These are phyloP conservation scores for Hypocryptadius cinnamomeus DNA, from an alignment of 2,113 vertebrate species.

Conservation along the genomic window DNA sequence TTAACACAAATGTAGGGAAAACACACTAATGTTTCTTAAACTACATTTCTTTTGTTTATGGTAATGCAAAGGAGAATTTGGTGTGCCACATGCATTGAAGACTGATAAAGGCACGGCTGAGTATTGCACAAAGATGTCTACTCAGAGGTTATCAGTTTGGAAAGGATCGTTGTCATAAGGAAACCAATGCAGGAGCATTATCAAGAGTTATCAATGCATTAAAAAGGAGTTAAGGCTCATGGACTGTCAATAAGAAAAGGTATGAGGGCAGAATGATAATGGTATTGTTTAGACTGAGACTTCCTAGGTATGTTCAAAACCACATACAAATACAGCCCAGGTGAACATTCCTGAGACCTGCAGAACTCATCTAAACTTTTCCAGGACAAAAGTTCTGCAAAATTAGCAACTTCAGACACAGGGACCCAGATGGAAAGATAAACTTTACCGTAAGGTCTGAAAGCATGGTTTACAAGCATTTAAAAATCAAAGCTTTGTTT, in stretches of 20 bases:
- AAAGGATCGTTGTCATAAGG: not conserved
- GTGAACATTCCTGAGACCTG: not conserved
- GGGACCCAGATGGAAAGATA: not conserved
- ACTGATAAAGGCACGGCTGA: not conserved
- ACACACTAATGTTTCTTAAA: not conserved
- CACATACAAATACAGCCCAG: not conserved
- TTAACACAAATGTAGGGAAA: slow-evolving; percentile 49
- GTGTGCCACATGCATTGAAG: not conserved
- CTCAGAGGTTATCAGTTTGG: not conserved
- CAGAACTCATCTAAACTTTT: not conserved
- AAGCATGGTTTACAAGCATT: not conserved
- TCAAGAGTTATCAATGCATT: not conserved
- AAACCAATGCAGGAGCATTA: not conserved
- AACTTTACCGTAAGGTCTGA: not conserved
- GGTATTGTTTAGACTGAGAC: not conserved
- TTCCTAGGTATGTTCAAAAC: not conserved
- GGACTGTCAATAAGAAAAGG: not conserved
- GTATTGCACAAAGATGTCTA: not conserved
- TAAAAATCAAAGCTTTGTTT: not conserved
- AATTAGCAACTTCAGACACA: not conserved
- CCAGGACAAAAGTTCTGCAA: not conserved
- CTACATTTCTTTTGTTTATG: slow-evolving; percentile 16
- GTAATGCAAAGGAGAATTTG: slow-evolving; percentile 30
- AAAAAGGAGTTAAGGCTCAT: not conserved
- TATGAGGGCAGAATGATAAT: not conserved